Conservation (phyloP, 2,888 invertebrate species). For the Cheilosia soror region DNA sequence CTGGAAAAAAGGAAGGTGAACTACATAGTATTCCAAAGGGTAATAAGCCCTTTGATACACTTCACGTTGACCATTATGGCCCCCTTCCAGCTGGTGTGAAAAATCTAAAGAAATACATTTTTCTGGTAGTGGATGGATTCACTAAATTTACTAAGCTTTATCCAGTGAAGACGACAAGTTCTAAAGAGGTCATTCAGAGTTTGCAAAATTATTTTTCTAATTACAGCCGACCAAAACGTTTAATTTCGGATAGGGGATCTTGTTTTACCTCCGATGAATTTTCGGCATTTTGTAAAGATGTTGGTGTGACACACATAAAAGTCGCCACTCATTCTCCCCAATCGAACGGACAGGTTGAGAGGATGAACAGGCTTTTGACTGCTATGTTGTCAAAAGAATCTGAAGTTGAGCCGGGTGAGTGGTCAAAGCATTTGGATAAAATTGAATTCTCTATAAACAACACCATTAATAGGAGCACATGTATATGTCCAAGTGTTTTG, state of each 20-base stretch:
- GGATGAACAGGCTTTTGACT: conserved; percentile 10
- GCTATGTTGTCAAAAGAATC: conserved; percentile 51
- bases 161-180: conserved; percentile 16
- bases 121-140: conserved; percentile 40
- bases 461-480: conserved; percentile 16
- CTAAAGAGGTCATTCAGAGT: conserved; percentile 22
- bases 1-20: conserved; percentile 74
- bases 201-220: conserved; percentile 28
- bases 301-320: conserved; percentile 16
- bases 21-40: conserved; percentile 33
- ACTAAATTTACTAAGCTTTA: conserved; percentile 77
- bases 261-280: conserved; percentile 37
- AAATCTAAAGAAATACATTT: conserved; percentile 77
- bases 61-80: no score
- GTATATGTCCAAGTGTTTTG: no score
- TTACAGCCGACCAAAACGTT: conserved; percentile 16
- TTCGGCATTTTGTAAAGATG: background rate
- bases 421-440: conserved; percentile 7
- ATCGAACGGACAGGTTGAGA: conserved; percentile 22
- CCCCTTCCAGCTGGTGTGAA: no score
- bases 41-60: background rate
- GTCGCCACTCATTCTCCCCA: conserved; percentile 36
- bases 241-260: conserved; percentile 26
- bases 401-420: conserved; percentile 17
- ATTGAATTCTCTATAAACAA: conserved; percentile 44